Conservation (phyloP, 2,888 invertebrate species). For the Nomada goodeniana region DNA sequence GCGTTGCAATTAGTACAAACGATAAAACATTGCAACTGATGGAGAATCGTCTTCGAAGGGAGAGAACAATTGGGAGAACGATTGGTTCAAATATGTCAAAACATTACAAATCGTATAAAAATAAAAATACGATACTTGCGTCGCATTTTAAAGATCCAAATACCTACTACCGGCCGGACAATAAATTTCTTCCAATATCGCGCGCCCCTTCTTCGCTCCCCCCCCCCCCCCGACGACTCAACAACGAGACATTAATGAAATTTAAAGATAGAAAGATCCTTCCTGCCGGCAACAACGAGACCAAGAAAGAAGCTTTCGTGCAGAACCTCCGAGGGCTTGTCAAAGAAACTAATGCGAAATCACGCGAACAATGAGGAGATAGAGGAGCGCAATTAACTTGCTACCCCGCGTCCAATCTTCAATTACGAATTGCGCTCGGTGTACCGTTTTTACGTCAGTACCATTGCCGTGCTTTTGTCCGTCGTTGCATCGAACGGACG, state of each 20-base stretch:
- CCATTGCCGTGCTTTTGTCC: constrained; percentile 26
- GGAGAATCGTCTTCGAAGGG: too few species aligned
- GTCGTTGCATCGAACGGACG: constrained; percentile 37
- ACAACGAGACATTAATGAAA: too few species aligned
- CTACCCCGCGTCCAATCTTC: constrained; percentile 48
- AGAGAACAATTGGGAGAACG: too few species aligned
- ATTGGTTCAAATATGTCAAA: too few species aligned
- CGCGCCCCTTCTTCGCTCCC: neutral
- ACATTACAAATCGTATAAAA: too few species aligned
- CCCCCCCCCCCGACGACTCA: too few species aligned
- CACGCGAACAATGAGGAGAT: constrained; percentile 49
- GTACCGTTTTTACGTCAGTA: constrained; percentile 19
- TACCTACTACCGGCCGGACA: too few species aligned
- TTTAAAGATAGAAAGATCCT: neutral
- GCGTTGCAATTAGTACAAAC: too few species aligned
- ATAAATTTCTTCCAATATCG: too few species aligned
- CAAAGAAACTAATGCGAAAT: constrained; percentile 55
- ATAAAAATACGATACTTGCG: too few species aligned
- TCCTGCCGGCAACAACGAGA: neutral
- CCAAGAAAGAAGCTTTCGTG: neutral
- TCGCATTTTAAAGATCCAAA: too few species aligned
- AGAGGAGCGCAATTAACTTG: constrained; percentile 46
- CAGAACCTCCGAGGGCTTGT: constrained; percentile 27
- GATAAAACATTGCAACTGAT: too few species aligned
- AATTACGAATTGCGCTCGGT: constrained; percentile 45